Conservation (phyloP, 2,797 vertebrate genomes). For the Meriones psammophilus region DNA sequence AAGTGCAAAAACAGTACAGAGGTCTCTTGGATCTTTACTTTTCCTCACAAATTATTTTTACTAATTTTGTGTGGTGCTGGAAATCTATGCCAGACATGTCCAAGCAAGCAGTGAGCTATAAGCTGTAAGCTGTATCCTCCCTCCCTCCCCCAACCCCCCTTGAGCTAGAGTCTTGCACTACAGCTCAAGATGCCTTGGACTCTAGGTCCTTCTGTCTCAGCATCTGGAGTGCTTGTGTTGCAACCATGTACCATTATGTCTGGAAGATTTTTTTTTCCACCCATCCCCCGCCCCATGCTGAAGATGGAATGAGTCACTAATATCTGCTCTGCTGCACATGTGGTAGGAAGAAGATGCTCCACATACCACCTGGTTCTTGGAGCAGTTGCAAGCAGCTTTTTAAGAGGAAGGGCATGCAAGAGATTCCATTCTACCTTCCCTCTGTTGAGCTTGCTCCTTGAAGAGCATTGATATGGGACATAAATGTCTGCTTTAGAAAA, state of each 20-base stretch:
- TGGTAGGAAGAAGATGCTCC: neutral
- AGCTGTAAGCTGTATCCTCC: neutral
- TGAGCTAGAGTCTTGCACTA: neutral
- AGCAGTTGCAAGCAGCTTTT: neutral
- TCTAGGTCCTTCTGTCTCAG: neutral
- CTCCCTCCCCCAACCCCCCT: neutral
- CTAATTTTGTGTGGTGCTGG: neutral
- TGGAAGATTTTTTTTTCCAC: neutral
- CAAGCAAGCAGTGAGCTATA: neutral
- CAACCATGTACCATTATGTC: neutral
- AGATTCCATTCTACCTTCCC: neutral
- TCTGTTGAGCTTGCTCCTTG: neutral
- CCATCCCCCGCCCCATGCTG: neutral
- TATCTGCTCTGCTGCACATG: neutral
- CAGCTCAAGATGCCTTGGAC: neutral
- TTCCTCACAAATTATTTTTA: neutral
- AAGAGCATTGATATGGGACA: neutral
- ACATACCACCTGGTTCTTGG: neutral
- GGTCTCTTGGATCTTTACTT: neutral
- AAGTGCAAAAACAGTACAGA: neutral
- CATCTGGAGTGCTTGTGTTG: neutral
- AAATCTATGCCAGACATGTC: neutral
- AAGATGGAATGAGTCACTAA: neutral
- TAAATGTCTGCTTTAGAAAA: conserved; percentile 14
- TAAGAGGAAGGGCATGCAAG: neutral